Evolutionary conservation across 2,113 vertebrate genomes (phyloP), one percentile per base, ranked within the genome.

Genomic region (Melanocharis versteri): DNA sequence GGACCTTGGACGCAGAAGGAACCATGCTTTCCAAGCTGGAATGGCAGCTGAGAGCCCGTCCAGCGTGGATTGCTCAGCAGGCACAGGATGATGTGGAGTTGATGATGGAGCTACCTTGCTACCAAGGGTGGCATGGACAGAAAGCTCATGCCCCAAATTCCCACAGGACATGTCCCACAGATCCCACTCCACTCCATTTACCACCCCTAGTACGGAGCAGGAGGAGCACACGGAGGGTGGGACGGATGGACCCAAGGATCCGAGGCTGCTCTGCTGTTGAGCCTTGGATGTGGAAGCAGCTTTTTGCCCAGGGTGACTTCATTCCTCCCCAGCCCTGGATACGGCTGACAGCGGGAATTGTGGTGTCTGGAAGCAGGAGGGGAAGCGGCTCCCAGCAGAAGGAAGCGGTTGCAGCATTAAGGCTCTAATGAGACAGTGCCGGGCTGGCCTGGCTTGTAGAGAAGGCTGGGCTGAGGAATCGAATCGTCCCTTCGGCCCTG

Each of bases 401-500:
- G 87, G 87, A 89, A 87, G 91, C 16, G 0, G 93, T 37, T 76
- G 93, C 82, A 70, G 89, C 39, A 45, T 62, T 47, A 24, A 83
- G 76, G 82, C 75, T 83, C 82, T 88, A 95, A 96, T 87, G 92
- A 90, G 92, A 85, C 93, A 73, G 82, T 3, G 15, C 28, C 26
- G 93, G 68, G 91, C 87, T 85, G 93, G 87, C 42, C 94, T 80
- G 84, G 62, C 95, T 89, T 10, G 3, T 33, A 6, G 91, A 58
- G 91, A 77, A 90, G 90, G 91, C 45, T 85, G 79, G 82, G 15
- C 87, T 65, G 87, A 7, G 27, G 75, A 95, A 96, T 94, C 85
- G 66, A 83, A 40, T 24, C 72, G 85, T 94, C 92, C 87, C 94
- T 78, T 96, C 18, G 51, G 95, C 92, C 93, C 80, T 66, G 73